Evolutionary conservation across 2,113 vertebrate genomes (phyloP).

Genomic region (Aythya baeri): DNA sequence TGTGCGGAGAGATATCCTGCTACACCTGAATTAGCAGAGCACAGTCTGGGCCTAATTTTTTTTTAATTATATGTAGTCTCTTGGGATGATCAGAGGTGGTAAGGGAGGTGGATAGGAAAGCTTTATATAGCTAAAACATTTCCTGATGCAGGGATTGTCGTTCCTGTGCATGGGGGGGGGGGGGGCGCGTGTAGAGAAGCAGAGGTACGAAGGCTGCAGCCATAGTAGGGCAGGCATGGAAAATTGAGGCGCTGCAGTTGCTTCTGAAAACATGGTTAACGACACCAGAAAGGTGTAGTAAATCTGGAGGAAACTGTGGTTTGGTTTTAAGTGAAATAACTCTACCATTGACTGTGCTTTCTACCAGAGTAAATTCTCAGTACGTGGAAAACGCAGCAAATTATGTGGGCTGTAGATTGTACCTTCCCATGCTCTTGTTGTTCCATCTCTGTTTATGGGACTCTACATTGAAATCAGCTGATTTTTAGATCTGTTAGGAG

Average conservation of each 20-base stretch:
- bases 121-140: not conserved
- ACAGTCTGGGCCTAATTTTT: not conserved
- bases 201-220: not conserved
- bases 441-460: not conserved
- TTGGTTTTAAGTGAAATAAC: conserved; percentile 8
- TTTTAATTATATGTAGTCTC: not conserved
- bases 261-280: conserved; percentile 18
- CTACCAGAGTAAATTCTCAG: not conserved
- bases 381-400: not conserved
- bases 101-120: not conserved
- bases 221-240: not conserved
- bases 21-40: not conserved
- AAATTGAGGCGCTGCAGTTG: not conserved
- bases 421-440: not conserved
- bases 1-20: not conserved
- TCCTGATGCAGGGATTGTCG: not conserved
- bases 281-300: not conserved
- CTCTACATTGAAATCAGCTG: not conserved
- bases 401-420: not conserved
- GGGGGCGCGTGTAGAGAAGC: not conserved
- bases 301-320: conserved; percentile 43
- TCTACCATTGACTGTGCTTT: not conserved
- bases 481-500: not conserved
- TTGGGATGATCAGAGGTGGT: not conserved
- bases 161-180: not conserved